These are phyloP conservation scores for Apogon hyalosoma DNA, from an alignment of 2,797 vertebrate genomes.

Conservation along the genomic window DNA sequence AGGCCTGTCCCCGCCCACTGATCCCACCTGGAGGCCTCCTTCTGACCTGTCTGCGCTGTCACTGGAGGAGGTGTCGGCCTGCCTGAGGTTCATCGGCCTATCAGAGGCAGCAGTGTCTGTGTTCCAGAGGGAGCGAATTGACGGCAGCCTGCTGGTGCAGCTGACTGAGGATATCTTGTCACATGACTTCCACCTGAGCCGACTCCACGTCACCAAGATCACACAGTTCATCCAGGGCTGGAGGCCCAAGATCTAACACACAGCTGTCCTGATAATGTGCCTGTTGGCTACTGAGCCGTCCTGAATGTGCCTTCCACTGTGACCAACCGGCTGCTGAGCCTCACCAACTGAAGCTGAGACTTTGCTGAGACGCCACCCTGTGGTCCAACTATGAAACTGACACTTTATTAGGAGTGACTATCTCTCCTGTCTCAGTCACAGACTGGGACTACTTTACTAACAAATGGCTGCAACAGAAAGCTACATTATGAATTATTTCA, in stretches of 20 bases:
- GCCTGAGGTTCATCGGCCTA: slow-evolving; percentile 95
- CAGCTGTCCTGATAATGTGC: slow-evolving; percentile 63
- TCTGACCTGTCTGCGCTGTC: slow-evolving; percentile 92
- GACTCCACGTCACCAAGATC: slow-evolving; percentile 98
- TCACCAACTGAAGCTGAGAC: slow-evolving; percentile 44
- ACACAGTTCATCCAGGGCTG: slow-evolving; percentile 99
- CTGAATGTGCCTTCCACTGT: slow-evolving; percentile 81
- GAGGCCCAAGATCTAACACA: slow-evolving; percentile 91
- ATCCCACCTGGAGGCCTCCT: slow-evolving; percentile 90
- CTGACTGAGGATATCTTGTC: slow-evolving; percentile 96
- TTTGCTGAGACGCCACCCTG: slow-evolving; percentile 58
- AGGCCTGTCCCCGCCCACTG: slow-evolving; percentile 70
- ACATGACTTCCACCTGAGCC: slow-evolving; percentile 96
- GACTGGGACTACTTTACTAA: slow-evolving; percentile 85
- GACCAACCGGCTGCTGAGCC: slow-evolving; percentile 68
- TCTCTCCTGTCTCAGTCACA: slow-evolving; percentile 58
- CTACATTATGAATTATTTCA: slow-evolving; percentile 6
- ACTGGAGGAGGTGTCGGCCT: slow-evolving; percentile 94
- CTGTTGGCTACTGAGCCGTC: slow-evolving; percentile 73
- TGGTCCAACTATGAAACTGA: slow-evolving; percentile 62
- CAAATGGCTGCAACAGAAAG: slow-evolving; percentile 44
- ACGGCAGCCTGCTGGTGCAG: slow-evolving; percentile 97
- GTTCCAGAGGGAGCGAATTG: slow-evolving; percentile 94
- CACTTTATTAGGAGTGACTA: slow-evolving; percentile 34
- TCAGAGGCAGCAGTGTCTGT: slow-evolving; percentile 93